Base-by-base conservation (phyloP, 2,797 vertebrate species). In the Acipenser oxyrinchus region DNA sequence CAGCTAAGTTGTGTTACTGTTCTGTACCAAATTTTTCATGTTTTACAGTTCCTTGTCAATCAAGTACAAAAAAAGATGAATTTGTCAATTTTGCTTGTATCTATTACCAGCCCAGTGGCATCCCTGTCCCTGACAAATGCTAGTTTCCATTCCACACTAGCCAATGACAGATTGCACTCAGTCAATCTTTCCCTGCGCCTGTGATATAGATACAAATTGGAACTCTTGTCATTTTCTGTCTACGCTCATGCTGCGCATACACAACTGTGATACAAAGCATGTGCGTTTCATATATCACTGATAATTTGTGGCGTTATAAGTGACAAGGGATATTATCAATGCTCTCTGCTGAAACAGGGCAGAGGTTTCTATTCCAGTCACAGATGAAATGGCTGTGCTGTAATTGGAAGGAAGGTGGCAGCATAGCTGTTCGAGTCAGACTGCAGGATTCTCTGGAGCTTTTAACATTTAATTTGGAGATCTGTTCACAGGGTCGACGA, bases 401-500 rank as follows among this genome's bases (percentile, higher is more conserved):
- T 52, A 6, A 60, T 23, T 62, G 62, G 51, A 10, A 60, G 63
- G 15, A 18, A 71, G 66, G 67, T 64, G 69, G 67, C 64, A 69
- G 69, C 67, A 66, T 59, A 55, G 60, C 51, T 51, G 18, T 18
- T 18, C 2, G 18, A 18, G 52, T 55, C 9, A 55, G n/a, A 55
- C n/a, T 55, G 73, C 76, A 72, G 69, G 74, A 51, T 68, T 4
- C 8, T 55, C 62, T 49, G 49, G 66, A 69, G 63, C 63, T 61
- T 13, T 71, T 69, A 69, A 9, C 71, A 62, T 4, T 55, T 55
- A 10, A 4, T 55, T 58, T 67, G 70, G 70, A 63, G 68, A 60
- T 37, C 37, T 37, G 37, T 37, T 37, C 37, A 37, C 62, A 63
- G 51, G 67, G 72, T 76, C 73, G 66, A 59, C 53, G 66, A 71